phyloP scores from a whole-genome alignment of 2,113 vertebrate species.

The Rhombomys opimus region DNA sequence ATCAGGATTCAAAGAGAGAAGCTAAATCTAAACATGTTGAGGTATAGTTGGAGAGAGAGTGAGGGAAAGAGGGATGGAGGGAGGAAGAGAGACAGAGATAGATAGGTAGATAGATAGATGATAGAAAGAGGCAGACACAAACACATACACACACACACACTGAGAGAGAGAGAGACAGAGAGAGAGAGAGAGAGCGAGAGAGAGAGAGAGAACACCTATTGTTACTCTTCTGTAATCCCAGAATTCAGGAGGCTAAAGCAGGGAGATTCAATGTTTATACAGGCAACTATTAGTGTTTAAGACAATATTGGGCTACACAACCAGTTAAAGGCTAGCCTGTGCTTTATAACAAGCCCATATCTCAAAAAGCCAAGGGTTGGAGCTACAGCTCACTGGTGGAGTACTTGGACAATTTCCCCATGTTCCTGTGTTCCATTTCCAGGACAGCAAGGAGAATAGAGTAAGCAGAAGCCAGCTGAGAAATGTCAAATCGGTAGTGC shows the following conservation, averaged over 20 bases:
- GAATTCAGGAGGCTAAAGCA: not conserved
- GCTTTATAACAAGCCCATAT: not conserved
- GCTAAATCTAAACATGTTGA: not conserved
- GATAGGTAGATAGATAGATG: no score
- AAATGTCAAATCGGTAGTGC: not conserved
- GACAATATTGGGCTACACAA: not conserved
- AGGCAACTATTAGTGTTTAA: not conserved
- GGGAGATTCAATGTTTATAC: not conserved
- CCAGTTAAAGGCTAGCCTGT: not conserved
- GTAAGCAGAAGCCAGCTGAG: not conserved
- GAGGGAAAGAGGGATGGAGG: no score
- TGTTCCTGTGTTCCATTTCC: not conserved
- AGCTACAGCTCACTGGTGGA: not conserved
- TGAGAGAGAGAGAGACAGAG: not conserved
- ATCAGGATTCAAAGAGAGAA: not conserved
- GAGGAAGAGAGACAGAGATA: rapidly evolving
- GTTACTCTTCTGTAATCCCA: not conserved
- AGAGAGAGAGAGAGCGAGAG: no score
- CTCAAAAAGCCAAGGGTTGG: not conserved
- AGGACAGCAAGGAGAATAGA: not conserved
- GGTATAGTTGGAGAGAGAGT: not conserved
- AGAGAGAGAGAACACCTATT: not conserved
- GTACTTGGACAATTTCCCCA: not conserved
- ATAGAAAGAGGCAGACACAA: not conserved
- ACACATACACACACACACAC: no score